Conservation (phyloP, 2,888 invertebrate species). For the Mesorhabditis sp. region DNA sequence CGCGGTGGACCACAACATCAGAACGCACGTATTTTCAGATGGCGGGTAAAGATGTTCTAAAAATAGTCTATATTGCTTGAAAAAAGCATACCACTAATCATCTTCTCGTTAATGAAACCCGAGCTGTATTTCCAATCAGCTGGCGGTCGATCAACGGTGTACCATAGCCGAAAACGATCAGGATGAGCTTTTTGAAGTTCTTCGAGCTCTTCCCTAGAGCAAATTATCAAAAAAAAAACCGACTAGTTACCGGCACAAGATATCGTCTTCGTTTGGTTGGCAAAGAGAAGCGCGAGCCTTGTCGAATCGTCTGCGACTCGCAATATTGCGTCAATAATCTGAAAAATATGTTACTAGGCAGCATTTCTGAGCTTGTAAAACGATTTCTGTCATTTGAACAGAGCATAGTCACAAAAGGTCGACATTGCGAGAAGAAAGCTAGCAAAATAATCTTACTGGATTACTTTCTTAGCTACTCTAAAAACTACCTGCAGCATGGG, state of each 20-base stretch:
- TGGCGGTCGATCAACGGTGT: constrained; percentile 84
- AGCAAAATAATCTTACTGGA: not conserved
- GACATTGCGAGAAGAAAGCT: not conserved
- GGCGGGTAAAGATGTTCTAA: constrained; percentile 74
- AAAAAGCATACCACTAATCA: constrained; percentile 66
- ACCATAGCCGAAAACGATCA: constrained; percentile 58
- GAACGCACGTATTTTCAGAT: constrained; percentile 72
- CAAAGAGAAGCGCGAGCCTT: constrained; percentile 79
- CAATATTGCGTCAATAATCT: constrained; percentile 78
- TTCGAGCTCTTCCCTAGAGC: constrained; percentile 66
- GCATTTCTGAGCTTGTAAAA: not conserved
- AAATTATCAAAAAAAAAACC: constrained; percentile 13
- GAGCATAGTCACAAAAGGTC: too few species aligned
- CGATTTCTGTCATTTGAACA: not conserved
- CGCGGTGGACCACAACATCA: constrained; percentile 97
- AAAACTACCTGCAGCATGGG: constrained; percentile 79
- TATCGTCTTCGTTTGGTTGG: constrained; percentile 91
- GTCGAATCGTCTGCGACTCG: constrained; percentile 74
- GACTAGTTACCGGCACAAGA: constrained; percentile 70
- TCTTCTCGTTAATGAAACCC: constrained; percentile 86
- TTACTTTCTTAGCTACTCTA: too few species aligned
- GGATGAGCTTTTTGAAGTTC: constrained; percentile 16
- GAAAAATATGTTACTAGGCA: not conserved
- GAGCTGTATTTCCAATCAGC: constrained; percentile 62
- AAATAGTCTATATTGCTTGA: not conserved